Percentiles rank a stretch among this genome's conserved stretches.
These are phyloP conservation scores for Malurus cyaneus DNA, from an alignment of 2,113 vertebrate species.

Conservation along the genomic window DNA sequence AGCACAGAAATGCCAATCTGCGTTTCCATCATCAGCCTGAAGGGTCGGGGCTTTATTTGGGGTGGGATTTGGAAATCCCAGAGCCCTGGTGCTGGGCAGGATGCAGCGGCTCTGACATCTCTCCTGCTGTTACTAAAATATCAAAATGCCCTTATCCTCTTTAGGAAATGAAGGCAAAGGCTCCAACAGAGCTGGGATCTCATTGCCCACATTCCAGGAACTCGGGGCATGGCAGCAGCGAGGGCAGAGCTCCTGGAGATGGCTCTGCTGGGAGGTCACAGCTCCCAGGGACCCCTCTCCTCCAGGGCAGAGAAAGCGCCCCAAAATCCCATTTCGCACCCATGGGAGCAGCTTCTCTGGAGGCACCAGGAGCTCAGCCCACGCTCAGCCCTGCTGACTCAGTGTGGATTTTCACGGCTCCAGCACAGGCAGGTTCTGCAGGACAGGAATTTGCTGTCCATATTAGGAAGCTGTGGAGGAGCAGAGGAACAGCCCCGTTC, in stretches of 20 bases:
- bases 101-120: not conserved
- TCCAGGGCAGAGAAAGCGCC: not conserved
- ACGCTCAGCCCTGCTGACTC: not conserved
- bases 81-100: accelerated
- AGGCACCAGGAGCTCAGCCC: not conserved
- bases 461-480: not conserved
- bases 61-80: too few relatives aligned
- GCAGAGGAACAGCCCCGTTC: too few relatives aligned
- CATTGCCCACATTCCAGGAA: not conserved
- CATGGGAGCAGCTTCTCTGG: accelerated
- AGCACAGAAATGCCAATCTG: not conserved
- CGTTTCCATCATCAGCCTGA: not conserved
- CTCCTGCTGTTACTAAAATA: not conserved
- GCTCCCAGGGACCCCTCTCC: not conserved
- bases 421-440: not conserved
- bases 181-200: not conserved
- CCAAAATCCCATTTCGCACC: accelerated
- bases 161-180: too few relatives aligned
- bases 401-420: not conserved
- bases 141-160: not conserved
- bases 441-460: not conserved
- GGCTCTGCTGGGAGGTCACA: not conserved
- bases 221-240: accelerated
- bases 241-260: not conserved
- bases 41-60: too few relatives aligned